Evolutionary conservation across 1,140 invertebrate species (phyloP), one percentile per base, ranked within the genome.

Genomic region (Macrosteles quadrilineatus): DNA sequence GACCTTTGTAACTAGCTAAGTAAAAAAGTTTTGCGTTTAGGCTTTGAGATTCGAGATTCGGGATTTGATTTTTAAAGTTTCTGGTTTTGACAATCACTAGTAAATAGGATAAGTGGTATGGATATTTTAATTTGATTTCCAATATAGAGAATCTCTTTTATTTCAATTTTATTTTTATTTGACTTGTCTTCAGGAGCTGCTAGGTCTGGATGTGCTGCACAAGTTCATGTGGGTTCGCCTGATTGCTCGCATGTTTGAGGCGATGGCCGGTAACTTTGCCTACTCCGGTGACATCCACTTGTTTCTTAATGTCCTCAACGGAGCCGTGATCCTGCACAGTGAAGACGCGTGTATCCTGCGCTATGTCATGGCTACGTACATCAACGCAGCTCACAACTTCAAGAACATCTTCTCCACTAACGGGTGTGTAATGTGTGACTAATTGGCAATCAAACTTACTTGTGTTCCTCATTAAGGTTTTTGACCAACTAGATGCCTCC

Each of bases 391-490:
- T 1, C 95, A 96, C 73, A 97, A 99, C 83, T 99, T 99, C 79
- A 99, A 98, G 81, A 98, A 98, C 77, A 96, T 99, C 63, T 99
- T 99, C 81, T 97, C 97, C 4, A 96, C 94, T 3, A 98, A 98
- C 81, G 97, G 97, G 87, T 93, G 82, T 76, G 80, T 80, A n/a
- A n/a, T n/a, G n/a, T n/a, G n/a, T n/a, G n/a, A n/a, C n/a, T 47
- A 71, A 71, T 14, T 71, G 17, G 25, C 71, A 69, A 71, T 29
- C 23, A 11, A 21, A 57, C 11, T 45, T 69, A 70, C 19, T 17
- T 70, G 25, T 71, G 17, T 69, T n/a, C n/a, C n/a, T n/a, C n/a
- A n/a, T n/a, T n/a, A n/a, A n/a, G n/a, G n/a, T n/a, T n/a, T n/a
- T n/a, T n/a, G n/a, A n/a, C n/a, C n/a, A n/a, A n/a, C n/a, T n/a